Evolutionary conservation across 2,797 vertebrate genomes (phyloP), one percentile per base, ranked within the genome.

Genomic region (Notolepis coatsorum): DNA sequence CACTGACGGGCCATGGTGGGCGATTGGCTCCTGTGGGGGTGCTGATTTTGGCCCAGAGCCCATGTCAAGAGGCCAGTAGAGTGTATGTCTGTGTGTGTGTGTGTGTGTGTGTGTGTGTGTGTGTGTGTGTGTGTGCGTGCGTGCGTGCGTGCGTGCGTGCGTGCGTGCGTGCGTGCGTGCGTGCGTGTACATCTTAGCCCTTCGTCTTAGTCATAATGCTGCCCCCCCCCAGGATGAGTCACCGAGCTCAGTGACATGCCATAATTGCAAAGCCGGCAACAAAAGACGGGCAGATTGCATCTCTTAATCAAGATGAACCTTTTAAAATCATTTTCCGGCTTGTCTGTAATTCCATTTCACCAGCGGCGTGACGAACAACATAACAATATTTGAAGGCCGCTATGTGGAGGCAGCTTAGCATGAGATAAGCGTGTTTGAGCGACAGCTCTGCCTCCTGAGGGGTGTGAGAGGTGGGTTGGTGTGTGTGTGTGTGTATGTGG

Each of bases 31-130:
- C 56, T 41, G 65, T 52, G 45, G 72, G 51, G 35, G 49, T 67
- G 83, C 27, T 68, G 53, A 67, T 79, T 25, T 37, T 83, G 71
- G 71, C 63, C 59, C 42, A 21, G 12, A 69, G 73, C 71, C 69
- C n/a, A 21, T 66, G 68, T 61, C 49, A 74, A 69, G 41, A 50
- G 51, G 53, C 67, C 66, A 4, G 10, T 13, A 45, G 15, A 59
- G 42, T 28, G 45, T 17, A 18, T 53, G 47, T 18, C n/a, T 50
- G 27, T 27, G 15, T 37, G 23, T 45, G 37, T 21, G 37, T 23
- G 28, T 24, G 20, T 18, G 13, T 46, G 13, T 48, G 3, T 18
- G 13, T 21, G 39, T 31, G 58, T 46, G 18, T 49, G n/a, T 21
- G 30, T 18, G 47, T 20, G 42, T 48, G 3, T 18, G 13, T 21